A percentile compares a stretch with the other conserved stretches of the same genome.
phyloP scores from a whole-genome alignment of 2,888 invertebrate species.

The Lomographa bimaculata region DNA sequence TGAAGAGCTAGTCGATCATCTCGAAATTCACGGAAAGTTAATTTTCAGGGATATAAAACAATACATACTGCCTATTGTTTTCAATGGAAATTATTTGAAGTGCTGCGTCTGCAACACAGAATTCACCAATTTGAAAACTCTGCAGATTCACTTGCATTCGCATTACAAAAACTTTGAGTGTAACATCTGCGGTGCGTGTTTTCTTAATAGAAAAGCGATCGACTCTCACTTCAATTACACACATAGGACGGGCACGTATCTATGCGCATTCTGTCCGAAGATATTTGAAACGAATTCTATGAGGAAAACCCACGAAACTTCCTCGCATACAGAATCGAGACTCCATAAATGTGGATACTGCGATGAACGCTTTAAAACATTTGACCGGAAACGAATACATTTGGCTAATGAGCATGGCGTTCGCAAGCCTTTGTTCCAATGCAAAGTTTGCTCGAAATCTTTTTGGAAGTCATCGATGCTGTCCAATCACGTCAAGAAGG shows the following conservation, averaged over 20 bases:
- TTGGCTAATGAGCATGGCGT: conserved; percentile 38
- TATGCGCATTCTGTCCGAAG: conserved; percentile 58
- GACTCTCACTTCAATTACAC: conserved; percentile 40
- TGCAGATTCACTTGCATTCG: conserved; percentile 27
- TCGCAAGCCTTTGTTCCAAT: conserved; percentile 26
- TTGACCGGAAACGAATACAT: conserved; percentile 39
- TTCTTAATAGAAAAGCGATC: conserved; percentile 45
- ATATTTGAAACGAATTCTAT: conserved; percentile 64
- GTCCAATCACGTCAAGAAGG: conserved; percentile 37
- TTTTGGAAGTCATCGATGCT: conserved; percentile 35
- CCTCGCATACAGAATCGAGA: conserved; percentile 41
- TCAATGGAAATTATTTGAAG: conserved; percentile 23
- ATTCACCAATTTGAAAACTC: conserved; percentile 23
- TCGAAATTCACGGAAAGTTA: conserved; percentile 27
- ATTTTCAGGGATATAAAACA: conserved; percentile 37
- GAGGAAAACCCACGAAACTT: conserved; percentile 59
- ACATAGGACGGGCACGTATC: conserved; percentile 47
- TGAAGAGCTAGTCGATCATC: conserved; percentile 29
- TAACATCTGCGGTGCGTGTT: conserved; percentile 51
- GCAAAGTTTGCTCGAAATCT: conserved; percentile 39
- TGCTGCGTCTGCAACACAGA: conserved; percentile 30
- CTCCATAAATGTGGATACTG: conserved; percentile 45
- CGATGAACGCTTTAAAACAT: conserved; percentile 40
- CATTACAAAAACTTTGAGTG: conserved; percentile 61
- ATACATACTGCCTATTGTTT: conserved; percentile 40